These are phyloP conservation scores for Phodopus roborovskii DNA, from an alignment of 2,113 vertebrate genomes.

Conservation along the genomic window DNA sequence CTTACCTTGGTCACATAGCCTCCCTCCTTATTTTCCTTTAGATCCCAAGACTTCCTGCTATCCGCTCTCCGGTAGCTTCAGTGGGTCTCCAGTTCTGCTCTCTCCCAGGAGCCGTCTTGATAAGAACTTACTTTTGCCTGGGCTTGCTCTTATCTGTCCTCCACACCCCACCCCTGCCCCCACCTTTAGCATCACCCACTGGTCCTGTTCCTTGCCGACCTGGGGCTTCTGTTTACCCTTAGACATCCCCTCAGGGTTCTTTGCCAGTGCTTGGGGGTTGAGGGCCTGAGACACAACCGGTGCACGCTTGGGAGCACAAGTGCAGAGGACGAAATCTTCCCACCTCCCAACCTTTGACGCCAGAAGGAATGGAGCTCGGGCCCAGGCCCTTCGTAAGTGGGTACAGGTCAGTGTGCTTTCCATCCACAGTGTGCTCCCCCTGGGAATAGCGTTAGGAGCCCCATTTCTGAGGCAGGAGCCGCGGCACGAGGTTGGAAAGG, in stretches of 20 bases:
- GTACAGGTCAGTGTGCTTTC: neutral
- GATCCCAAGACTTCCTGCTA: slow-evolving; percentile 50
- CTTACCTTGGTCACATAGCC: slow-evolving; percentile 40
- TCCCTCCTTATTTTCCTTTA: slow-evolving; percentile 29
- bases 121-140: neutral
- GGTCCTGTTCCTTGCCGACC: neutral
- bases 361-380: neutral
- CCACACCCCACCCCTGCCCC: neutral
- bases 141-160: slow-evolving; percentile 4
- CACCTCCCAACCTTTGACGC: neutral
- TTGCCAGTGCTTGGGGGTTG: neutral
- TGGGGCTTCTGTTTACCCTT: slow-evolving; percentile 20
- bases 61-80: neutral
- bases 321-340: neutral
- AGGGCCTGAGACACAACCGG: neutral
- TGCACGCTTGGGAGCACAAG: neutral
- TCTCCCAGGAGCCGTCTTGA: neutral
- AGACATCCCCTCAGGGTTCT: neutral
- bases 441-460: neutral
- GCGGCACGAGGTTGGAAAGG: neutral
- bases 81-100: neutral
- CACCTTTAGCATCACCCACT: neutral
- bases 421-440: neutral
- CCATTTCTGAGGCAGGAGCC: neutral
- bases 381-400: neutral